A percentile compares a stretch with the other conserved stretches of the same genome.
Evolutionary conservation across 1,140 invertebrate genomes (phyloP).

Genomic region (Homalodisca vitripennis): DNA sequence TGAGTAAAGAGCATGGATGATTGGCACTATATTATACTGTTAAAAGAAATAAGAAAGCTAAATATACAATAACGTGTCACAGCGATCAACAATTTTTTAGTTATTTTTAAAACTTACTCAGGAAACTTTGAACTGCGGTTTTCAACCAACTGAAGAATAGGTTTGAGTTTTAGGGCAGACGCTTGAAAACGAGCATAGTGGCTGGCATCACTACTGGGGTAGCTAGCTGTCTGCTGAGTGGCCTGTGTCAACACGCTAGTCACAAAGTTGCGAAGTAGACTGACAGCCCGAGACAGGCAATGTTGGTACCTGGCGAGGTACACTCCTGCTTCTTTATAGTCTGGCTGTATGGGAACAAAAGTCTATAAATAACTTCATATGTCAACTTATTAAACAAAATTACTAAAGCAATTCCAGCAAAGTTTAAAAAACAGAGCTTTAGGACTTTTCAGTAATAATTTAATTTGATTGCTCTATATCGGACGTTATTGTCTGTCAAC

Average conservation of each 20-base stretch:
- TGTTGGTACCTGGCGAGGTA: conserved; percentile 77
- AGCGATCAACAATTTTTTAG: no score
- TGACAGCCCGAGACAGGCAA: conserved; percentile 75
- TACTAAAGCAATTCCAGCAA: no score
- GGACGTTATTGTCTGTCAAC: no score
- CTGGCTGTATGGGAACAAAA: conserved; percentile 37
- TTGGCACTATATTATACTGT: no score
- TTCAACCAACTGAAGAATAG: conserved; percentile 36
- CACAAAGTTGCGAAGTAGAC: conserved; percentile 73
- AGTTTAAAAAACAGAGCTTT: no score
- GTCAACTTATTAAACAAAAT: no score
- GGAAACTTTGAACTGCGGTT: conserved; percentile 30
- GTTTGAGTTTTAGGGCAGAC: conserved; percentile 32
- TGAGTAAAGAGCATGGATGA: no score
- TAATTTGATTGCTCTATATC: no score
- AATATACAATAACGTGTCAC: no score
- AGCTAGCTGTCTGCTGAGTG: conserved; percentile 59
- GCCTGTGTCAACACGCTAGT: conserved; percentile 70
- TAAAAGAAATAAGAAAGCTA: no score
- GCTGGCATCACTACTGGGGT: conserved; percentile 29
- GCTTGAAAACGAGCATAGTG: conserved; percentile 41
- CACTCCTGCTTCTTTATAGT: conserved; percentile 69
- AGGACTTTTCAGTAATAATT: no score
- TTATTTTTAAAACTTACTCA: conserved; percentile 36
- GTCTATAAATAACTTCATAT: no score